Evolutionary conservation across 2,888 invertebrate genomes (phyloP).

Genomic region (Machimus atricapillus): DNA sequence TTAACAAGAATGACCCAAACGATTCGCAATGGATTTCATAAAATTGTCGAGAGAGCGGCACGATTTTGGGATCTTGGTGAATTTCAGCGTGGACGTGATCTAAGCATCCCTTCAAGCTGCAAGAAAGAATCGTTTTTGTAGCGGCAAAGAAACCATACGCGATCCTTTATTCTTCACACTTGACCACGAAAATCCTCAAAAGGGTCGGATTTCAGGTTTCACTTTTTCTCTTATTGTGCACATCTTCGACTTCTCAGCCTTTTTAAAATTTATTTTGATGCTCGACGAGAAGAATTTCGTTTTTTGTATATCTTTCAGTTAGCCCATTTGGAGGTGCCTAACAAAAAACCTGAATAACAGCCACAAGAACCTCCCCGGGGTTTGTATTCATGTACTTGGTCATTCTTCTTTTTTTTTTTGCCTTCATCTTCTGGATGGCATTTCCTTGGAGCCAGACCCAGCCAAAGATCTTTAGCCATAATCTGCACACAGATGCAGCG

Average conservation of each 20-base stretch:
- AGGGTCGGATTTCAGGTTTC: conserved; percentile 37
- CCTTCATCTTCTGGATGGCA: not conserved
- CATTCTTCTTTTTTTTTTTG: conserved; percentile 13
- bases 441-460: not conserved
- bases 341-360: conserved; percentile 29
- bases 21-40: not conserved
- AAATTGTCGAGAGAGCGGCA: not conserved
- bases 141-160: conserved; percentile 20
- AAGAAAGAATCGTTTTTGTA: conserved; percentile 18
- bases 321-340: conserved; percentile 26
- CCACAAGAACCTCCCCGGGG: conserved; percentile 17
- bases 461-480: not conserved
- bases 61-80: not conserved
- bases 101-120: not conserved
- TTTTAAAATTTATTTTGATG: conserved; percentile 39
- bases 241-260: conserved; percentile 38
- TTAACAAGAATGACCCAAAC: not conserved
- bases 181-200: conserved; percentile 42
- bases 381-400: not conserved
- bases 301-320: conserved; percentile 40
- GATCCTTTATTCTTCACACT: conserved; percentile 29
- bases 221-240: conserved; percentile 13
- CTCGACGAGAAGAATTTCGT: conserved; percentile 7
- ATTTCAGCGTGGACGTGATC: not conserved
- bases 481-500: not conserved